A percentile compares a stretch with the other conserved stretches of the same genome.
phyloP scores from a whole-genome alignment of 2,113 vertebrate species.

The Tetraodon nigroviridis region DNA sequence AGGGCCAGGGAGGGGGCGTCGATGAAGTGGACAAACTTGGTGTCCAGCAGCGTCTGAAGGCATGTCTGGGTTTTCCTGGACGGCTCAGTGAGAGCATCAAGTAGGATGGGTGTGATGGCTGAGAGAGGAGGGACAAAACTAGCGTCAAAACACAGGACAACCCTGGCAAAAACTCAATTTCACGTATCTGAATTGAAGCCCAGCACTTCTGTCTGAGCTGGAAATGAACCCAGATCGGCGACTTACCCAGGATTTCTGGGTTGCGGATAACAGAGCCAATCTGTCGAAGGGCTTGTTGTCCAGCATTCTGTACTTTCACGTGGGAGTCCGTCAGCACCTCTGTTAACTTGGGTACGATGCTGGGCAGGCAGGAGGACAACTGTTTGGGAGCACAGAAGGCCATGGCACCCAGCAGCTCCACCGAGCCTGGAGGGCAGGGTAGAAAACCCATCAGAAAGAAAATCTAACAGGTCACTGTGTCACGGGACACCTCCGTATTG shows the following conservation, averaged over 20 bases:
- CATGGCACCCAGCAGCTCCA: constrained; percentile 96
- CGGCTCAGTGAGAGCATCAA: constrained; percentile 95
- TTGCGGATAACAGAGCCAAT: constrained; percentile 98
- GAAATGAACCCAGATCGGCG: neutral
- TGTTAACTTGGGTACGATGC: constrained; percentile 95
- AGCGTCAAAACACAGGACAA: neutral
- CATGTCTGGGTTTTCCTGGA: constrained; percentile 92
- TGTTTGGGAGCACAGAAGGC: constrained; percentile 97
- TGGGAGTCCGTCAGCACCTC: constrained; percentile 98
- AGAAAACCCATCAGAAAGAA: neutral
- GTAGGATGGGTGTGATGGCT: constrained; percentile 92
- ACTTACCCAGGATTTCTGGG: constrained; percentile 92
- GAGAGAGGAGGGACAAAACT: constrained; percentile 7
- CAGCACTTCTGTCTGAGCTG: too few relatives aligned
- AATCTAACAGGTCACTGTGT: neutral
- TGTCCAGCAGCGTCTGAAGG: constrained; percentile 93
- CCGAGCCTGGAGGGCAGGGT: constrained; percentile 77
- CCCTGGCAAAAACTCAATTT: neutral
- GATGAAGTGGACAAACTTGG: constrained; percentile 98
- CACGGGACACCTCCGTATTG: neutral
- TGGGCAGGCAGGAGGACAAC: constrained; percentile 94
- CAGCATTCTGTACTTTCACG: constrained; percentile 97
- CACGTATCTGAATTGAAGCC: neutral
- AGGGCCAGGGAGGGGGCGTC: constrained; percentile 95
- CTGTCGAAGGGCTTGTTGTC: constrained; percentile 92